Conservation (phyloP, 2,113 vertebrate genomes). For the Anolis sagrei region DNA sequence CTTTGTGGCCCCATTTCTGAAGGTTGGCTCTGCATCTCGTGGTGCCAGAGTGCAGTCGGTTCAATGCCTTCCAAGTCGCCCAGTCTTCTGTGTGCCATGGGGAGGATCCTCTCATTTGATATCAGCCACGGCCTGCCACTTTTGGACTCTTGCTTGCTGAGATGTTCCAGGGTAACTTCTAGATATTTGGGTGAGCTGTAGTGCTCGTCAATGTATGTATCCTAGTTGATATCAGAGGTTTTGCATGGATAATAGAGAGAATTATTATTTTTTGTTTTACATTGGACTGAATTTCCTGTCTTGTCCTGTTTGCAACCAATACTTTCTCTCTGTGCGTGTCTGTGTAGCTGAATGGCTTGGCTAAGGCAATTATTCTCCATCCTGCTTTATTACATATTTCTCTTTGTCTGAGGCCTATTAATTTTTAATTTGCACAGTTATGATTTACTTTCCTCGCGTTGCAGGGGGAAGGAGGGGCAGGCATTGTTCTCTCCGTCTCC, state of each 20-base stretch:
- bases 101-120: no score
- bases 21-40: no score
- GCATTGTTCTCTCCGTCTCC: rapidly evolving
- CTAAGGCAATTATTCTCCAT: rapidly evolving
- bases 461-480: neutral
- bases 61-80: no score
- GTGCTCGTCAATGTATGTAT: no score
- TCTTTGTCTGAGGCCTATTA: neutral
- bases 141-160: no score
- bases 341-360: neutral
- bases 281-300: neutral
- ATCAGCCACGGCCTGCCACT: no score
- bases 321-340: neutral
- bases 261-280: no score
- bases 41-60: no score
- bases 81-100: no score
- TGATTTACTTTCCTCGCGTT: slow-evolving; percentile 27
- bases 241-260: neutral
- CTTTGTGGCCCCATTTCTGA: no score
- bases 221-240: neutral
- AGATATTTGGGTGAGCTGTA: no score
- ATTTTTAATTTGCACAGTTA: slow-evolving; percentile 33
- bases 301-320: neutral
- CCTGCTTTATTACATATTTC: neutral
- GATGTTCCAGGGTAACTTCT: no score